Base-by-base conservation (phyloP, 2,797 vertebrate genomes). In the Caiman crocodilus region DNA sequence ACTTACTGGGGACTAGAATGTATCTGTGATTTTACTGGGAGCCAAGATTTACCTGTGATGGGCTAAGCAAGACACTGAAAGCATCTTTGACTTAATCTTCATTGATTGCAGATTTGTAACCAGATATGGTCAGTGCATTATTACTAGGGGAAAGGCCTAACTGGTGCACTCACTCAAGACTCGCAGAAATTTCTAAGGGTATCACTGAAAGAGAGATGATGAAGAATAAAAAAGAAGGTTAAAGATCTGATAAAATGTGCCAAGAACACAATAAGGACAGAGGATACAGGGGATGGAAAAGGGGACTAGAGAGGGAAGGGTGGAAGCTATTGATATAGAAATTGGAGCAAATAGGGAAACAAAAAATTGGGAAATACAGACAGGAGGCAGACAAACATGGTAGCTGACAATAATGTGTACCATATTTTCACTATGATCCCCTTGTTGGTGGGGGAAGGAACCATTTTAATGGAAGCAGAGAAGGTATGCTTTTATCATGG, bases 1-100 rank as follows among this genome's bases (percentile, higher is more conserved):
- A 89, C 76, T 93, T 94, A 92, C 91, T 91, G 95, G 87, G 42
- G 93, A 93, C 92, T 76, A 76, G 1, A 25, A 87, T 90, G 91
- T 94, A 61, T 84, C 85, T 83, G 65, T 6, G 13, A 80, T 90
- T 80, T 93, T 94, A 92, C 91, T 91, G 95, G 87, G 42, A 92
- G 92, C 92, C 79, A 76, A 0, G 21, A 87, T 90, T 92, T 94
- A 61, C 82, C 87, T 83, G 65, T 6, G 13, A 80, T 90, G 78
- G 94, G 84, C 82, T 95, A 93, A 50, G 92, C 92, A 85, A 42
- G 69, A 73, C 0, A 0, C 26, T 74, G 88, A 92, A 92, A 94
- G 7, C 20, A 3, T 79, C 73, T 3, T 12, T 20, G 73, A 18
- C 84, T 94, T 87, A 42, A 67, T 88, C 82, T 89, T 81, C 2